Conservation (phyloP, 1,140 invertebrate species). For the Macrosteles quadrilineatus region DNA sequence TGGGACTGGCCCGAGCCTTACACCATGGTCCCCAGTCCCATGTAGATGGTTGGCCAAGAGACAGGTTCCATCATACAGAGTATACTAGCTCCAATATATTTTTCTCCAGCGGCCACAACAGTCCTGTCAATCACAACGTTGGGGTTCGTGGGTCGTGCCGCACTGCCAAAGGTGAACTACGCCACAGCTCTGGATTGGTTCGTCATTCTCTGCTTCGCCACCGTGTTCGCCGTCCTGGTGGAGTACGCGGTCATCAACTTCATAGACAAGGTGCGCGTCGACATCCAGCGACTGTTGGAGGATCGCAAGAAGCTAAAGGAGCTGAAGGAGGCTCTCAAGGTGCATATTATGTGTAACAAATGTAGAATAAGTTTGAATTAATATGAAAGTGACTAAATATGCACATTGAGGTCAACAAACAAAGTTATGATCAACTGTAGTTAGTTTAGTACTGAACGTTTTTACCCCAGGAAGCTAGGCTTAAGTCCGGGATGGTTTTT, state of each 20-base stretch:
- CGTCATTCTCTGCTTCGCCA: slow-evolving; percentile 60
- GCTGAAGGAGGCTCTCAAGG: slow-evolving; percentile 21
- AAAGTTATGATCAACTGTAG: no score
- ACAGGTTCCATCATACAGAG: no score
- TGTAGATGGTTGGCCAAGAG: no score
- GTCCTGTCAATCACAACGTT: slow-evolving; percentile 61
- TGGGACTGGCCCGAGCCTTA: no score
- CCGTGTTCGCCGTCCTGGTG: slow-evolving; percentile 61
- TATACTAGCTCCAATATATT: no score
- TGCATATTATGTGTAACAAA: neutral
- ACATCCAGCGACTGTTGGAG: slow-evolving; percentile 45
- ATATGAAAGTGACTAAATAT: no score
- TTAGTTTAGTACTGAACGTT: no score
- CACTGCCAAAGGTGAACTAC: slow-evolving; percentile 59
- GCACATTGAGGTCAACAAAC: no score
- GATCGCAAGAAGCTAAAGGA: slow-evolving; percentile 33
- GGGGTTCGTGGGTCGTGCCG: slow-evolving; percentile 58
- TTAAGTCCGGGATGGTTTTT: no score
- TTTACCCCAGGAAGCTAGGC: no score
- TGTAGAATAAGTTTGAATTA: no score
- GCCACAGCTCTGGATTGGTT: slow-evolving; percentile 64
- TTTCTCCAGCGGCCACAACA: slow-evolving; percentile 60
- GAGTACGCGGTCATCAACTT: slow-evolving; percentile 64
- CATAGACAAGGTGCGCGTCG: slow-evolving; percentile 55
- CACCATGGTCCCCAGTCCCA: no score